Base-by-base conservation (phyloP, 1,140 invertebrate species). In the Aradophagus sp. region DNA sequence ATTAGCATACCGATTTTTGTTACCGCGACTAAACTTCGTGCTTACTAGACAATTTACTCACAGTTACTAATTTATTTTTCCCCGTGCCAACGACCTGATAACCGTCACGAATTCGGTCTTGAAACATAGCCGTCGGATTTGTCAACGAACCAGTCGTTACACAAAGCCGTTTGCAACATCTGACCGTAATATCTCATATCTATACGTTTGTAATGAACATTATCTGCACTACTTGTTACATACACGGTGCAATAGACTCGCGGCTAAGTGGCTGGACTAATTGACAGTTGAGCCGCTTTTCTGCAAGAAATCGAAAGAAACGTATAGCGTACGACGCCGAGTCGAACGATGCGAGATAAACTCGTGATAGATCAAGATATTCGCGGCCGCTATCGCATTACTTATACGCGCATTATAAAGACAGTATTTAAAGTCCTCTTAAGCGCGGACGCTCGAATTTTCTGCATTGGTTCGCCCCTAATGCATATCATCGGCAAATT, bases 331-430 rank as follows among this genome's bases (percentile, higher is more conserved):
- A 61, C 61, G 68, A 55, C 26, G 47, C 41, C 23, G 14, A 48
- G 50, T 17, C 29, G 17, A 59, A 55, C 45, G 61, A 72, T 66
- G 7, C 11, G 23, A 62, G 62, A 72, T 66, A 62, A 66, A 62
- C 61, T 65, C 62, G 50, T 56, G 68, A 56, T 45, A 72, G 69
- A 72, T 72, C 69, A 52, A 72, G 69, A 72, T 72, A 66, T 62
- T 66, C 34, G 50, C 31, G 27, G 50, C 32, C 52, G 41, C 48
- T 56, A 66, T 72, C 62, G 66, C 56, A 72, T 65, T 65, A 72
- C 68, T 61, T 67, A 48, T 69, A 61, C 29, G 53, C 16, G 44
- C 20, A 42, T 56, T 52, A 53, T 59, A 61, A 65, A 65, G 17
- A 65, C n/a, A 55, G 67, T 70, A 63, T 58, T 70, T 58, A 61